Evolutionary conservation across 2,888 invertebrate species (phyloP), one percentile per base, ranked within the genome.

Genomic region (Mesoligia furuncula): DNA sequence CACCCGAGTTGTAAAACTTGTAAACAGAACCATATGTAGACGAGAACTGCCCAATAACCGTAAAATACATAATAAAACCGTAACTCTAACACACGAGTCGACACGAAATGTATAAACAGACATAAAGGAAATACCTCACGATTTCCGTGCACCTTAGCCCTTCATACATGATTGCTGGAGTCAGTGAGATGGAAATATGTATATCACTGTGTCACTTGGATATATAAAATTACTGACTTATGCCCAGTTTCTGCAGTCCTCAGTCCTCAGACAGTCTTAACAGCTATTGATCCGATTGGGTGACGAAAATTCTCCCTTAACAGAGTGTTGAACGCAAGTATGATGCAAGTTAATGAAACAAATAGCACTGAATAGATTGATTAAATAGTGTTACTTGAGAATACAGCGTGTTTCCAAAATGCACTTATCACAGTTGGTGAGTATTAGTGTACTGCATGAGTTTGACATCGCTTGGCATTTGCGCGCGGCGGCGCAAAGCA

Each of bases 401-500:
- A 62, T 65, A 62, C 61, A 74, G 57, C 15, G 27, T 67, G 70
- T 67, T n/a, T 62, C 45, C 62, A 65, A 77, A 81, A 77, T 87
- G 83, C 80, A 80, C 81, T 66, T 71, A 73, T 77, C 77, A 70
- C 80, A 73, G 66, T 80, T 73, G 65, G 20, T 31, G 73, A 72
- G 54, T 73, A 48, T 72, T 72, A 75, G 64, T 73, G 76, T 66
- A 79, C 83, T 85, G 83, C 75, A 80, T 68, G 65, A 76, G 69
- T 80, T 88, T 85, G 81, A 89, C 88, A 78, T 77, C 81, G 84
- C 85, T 85, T 93, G 93, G 90, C 93, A 93, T 93, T 93, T 93
- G 90, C 90, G 74, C 81, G 89, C 88, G 87, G 72, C 79, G 76
- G 73, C 79, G 83, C 77, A 73, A 75, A 80, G 85, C 92, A 91